Percentiles rank a stretch among this genome's conserved stretches.
Evolutionary conservation across 2,113 vertebrate species (phyloP).

Genomic region (Pseudolaguvia tuberculata): DNA sequence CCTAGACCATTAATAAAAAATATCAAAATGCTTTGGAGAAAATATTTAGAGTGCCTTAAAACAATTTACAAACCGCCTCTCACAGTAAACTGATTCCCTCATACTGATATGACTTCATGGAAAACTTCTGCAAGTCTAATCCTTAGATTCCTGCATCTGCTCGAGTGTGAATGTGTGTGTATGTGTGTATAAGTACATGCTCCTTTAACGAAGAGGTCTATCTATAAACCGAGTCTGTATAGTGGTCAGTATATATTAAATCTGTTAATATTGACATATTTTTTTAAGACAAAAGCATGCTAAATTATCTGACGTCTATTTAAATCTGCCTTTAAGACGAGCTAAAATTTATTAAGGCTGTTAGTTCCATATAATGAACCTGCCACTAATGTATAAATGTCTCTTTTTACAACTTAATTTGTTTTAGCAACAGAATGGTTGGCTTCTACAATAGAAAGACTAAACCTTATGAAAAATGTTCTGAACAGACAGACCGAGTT

Average conservation of each 20-base stretch:
- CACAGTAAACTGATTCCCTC: not conserved
- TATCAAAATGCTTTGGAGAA: not conserved
- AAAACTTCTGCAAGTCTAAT: not conserved
- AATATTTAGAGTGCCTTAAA: not conserved
- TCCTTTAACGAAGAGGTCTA: not conserved
- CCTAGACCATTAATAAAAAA: not conserved
- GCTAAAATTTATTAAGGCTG: not conserved
- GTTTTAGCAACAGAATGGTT: too few species aligned
- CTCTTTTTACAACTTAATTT: not conserved
- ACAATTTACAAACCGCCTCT: too few species aligned
- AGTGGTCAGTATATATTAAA: too few species aligned
- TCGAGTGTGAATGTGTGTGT: too few species aligned
- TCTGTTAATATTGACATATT: too few species aligned
- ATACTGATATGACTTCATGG: not conserved
- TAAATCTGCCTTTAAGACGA: not conserved
- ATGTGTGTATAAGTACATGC: too few species aligned
- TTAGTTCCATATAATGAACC: not conserved
- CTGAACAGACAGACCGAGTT: not conserved
- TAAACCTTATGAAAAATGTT: not conserved
- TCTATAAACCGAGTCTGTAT: not conserved
- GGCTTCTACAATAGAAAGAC: too few species aligned
- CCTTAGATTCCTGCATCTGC: too few species aligned
- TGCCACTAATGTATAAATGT: not conserved
- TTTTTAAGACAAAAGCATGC: not conserved
- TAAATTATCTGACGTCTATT: not conserved